Percentiles rank a stretch among this genome's conserved stretches.
Conservation (phyloP, 2,113 vertebrate genomes). For the Nestor notabilis region DNA sequence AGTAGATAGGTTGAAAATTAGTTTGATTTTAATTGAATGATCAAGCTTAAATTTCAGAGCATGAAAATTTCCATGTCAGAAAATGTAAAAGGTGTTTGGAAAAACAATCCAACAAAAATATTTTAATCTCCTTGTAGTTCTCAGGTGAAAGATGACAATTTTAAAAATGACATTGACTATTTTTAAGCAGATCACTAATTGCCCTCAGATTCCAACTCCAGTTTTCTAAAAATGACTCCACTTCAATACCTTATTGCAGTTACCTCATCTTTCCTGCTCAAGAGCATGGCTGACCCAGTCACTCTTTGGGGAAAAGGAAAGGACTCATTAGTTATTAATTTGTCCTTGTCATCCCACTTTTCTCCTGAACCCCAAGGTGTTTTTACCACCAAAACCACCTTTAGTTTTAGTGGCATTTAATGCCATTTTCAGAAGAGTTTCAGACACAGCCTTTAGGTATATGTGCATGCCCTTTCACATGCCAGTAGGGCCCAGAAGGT, state of each 20-base stretch:
- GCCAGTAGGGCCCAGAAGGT: background rate
- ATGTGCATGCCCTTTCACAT: accelerated
- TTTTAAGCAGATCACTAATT: background rate
- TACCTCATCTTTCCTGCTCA: background rate
- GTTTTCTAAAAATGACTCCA: background rate
- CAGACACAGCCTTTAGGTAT: background rate
- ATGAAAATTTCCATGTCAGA: background rate
- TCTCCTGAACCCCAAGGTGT: background rate
- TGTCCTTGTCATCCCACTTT: background rate
- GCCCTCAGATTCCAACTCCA: background rate
- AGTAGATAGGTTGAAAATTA: background rate
- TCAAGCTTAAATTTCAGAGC: background rate
- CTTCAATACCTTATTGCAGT: background rate
- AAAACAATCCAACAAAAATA: background rate
- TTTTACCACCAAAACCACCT: accelerated
- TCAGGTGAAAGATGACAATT: background rate
- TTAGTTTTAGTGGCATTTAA: background rate
- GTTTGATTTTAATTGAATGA: accelerated
- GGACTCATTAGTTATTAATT: background rate
- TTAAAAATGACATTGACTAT: background rate
- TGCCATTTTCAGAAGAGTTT: background rate
- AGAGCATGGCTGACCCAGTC: background rate
- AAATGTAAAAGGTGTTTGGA: background rate
- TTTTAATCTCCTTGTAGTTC: background rate
- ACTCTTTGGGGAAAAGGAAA: background rate